Conservation (phyloP, 2,888 invertebrate species). For the Gonocerus acuteangulatus region DNA sequence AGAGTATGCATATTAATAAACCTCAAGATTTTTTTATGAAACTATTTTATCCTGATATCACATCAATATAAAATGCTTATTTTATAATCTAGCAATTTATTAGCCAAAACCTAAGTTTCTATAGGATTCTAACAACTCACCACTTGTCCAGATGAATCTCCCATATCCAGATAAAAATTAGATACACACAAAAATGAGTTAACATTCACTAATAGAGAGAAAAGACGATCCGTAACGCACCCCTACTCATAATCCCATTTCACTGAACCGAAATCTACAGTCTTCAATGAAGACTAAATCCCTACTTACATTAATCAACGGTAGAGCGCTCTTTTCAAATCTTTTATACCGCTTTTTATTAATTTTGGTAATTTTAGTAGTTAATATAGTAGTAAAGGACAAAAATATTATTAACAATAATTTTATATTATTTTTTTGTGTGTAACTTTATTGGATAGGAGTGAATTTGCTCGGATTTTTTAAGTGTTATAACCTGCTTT, state of each 20-base stretch:
- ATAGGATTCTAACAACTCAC: no score
- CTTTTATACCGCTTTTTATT: no score
- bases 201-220: slow-evolving; percentile 6
- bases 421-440: not conserved
- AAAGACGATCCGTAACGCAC: not conserved
- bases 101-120: no score
- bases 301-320: not conserved
- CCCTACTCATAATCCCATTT: slow-evolving; percentile 14
- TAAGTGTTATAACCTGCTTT: not conserved
- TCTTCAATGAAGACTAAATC: slow-evolving; percentile 21
- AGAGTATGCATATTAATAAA: no score
- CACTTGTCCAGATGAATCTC: slow-evolving; percentile 27
- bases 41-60: no score
- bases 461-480: no score
- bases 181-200: slow-evolving; percentile 10
- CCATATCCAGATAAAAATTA: slow-evolving; percentile 5
- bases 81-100: no score
- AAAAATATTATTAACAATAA: not conserved
- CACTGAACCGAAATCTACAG: slow-evolving; percentile 16
- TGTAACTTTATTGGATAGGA: no score
- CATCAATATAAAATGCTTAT: no score
- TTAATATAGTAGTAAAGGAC: no score
- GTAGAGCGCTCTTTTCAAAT: slow-evolving; percentile 3
- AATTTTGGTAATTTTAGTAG: no score
- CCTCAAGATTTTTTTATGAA: no score